A percentile compares a stretch with the other conserved stretches of the same genome.
These are phyloP conservation scores for Neotoma lepida DNA, from an alignment of 2,113 vertebrate species.

Conservation along the genomic window DNA sequence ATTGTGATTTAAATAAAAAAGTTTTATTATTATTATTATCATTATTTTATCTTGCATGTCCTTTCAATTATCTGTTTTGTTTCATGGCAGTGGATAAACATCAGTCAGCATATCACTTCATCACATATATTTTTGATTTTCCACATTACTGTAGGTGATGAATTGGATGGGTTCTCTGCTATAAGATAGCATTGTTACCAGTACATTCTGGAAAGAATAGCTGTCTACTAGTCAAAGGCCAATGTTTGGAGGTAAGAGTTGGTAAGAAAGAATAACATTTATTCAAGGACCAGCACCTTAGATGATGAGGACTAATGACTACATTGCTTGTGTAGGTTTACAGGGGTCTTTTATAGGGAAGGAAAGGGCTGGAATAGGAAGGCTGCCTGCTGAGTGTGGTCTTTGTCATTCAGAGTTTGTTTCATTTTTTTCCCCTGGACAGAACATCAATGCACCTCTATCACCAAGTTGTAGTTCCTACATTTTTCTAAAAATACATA, in stretches of 20 bases:
- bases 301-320: not conserved
- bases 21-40: not conserved
- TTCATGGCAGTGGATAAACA: not conserved
- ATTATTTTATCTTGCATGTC: not conserved
- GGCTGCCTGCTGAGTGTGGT: not conserved
- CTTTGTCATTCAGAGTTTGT: not conserved
- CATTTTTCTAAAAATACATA: not conserved
- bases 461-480: not conserved
- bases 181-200: not conserved
- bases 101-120: not conserved
- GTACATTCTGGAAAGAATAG: not conserved
- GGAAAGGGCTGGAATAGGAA: not conserved
- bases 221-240: not conserved
- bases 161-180: not conserved
- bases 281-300: not conserved
- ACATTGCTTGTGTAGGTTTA: not conserved
- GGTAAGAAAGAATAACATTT: not conserved
- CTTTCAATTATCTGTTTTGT: not conserved
- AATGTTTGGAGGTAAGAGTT: not conserved
- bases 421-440: not conserved
- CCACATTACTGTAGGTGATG: not conserved
- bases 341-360: not conserved
- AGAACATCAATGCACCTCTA: not conserved
- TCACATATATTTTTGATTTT: not conserved
- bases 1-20: not conserved